phyloP scores from a whole-genome alignment of 1,140 invertebrate genomes.

The Homalodisca vitripennis region DNA sequence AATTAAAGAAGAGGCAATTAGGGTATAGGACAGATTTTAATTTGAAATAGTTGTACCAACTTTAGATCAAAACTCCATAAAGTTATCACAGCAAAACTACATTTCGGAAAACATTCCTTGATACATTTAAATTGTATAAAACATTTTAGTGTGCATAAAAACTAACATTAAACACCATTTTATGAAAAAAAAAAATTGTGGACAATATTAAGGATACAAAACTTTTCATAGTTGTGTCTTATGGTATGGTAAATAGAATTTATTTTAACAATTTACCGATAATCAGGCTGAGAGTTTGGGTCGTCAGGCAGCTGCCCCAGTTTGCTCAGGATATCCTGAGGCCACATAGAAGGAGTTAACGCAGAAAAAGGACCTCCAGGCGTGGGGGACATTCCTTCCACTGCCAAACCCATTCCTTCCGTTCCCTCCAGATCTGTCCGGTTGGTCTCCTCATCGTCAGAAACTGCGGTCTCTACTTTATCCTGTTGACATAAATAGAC shows the following conservation, averaged over 20 bases:
- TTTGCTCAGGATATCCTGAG: constrained; percentile 87
- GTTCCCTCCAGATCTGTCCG: constrained; percentile 55
- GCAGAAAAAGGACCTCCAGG: constrained; percentile 85
- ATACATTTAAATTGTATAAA: too few species aligned
- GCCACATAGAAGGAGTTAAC: constrained; percentile 94
- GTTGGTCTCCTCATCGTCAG: constrained; percentile 66
- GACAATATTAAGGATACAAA: background rate
- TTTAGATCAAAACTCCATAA: too few species aligned
- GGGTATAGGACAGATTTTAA: too few species aligned
- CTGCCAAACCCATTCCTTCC: constrained; percentile 61
- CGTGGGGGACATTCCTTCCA: constrained; percentile 61
- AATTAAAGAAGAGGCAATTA: too few species aligned
- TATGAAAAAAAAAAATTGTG: background rate
- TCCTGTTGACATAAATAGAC: constrained; percentile 53
- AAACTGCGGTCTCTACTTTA: constrained; percentile 74
- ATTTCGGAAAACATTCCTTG: too few species aligned
- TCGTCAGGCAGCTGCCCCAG: constrained; percentile 68
- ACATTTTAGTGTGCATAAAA: too few species aligned
- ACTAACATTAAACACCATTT: background rate
- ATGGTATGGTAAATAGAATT: background rate
- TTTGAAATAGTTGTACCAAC: too few species aligned
- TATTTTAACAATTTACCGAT: constrained; percentile 51
- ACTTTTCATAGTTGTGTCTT: background rate
- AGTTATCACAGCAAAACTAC: too few species aligned
- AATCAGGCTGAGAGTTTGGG: constrained; percentile 63